phyloP scores from a whole-genome alignment of 2,113 vertebrate species.

The Brachypteracias leptosomus region DNA sequence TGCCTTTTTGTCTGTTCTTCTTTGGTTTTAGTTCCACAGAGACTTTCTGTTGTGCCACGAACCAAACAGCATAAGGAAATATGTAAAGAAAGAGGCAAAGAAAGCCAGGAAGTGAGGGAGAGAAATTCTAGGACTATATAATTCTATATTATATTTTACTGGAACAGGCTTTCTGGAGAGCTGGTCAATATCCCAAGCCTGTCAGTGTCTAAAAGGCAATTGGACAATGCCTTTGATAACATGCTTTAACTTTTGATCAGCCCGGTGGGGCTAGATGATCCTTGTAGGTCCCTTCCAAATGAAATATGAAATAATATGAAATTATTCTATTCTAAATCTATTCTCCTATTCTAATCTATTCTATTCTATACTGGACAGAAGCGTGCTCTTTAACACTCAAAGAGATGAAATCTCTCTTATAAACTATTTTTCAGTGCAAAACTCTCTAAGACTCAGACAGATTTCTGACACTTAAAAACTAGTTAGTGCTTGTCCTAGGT shows the following conservation, averaged over 20 bases:
- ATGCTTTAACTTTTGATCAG: not conserved
- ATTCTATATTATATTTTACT: not conserved
- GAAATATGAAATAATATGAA: not conserved
- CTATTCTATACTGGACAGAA: not conserved
- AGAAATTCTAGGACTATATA: not conserved
- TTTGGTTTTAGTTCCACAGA: not conserved
- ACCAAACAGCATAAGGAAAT: slow-evolving; percentile 7
- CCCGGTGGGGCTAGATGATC: not conserved
- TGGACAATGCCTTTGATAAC: not conserved
- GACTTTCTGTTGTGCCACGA: slow-evolving; percentile 1
- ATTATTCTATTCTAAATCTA: not conserved
- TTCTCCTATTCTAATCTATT: not conserved
- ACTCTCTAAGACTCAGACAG: not conserved
- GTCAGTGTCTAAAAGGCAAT: not conserved
- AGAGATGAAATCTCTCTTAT: not conserved
- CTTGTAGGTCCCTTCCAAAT: not conserved
- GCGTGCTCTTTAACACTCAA: not conserved
- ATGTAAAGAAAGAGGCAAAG: not conserved
- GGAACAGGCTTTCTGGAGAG: not conserved
- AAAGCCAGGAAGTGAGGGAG: not conserved
- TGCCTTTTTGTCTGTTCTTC: not conserved
- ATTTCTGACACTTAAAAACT: not conserved
- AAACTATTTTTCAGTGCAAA: not conserved
- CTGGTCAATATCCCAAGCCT: not conserved
- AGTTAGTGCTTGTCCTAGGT: not conserved